phyloP scores from a whole-genome alignment of 1,140 invertebrate species.

The Mylabris phalerata region DNA sequence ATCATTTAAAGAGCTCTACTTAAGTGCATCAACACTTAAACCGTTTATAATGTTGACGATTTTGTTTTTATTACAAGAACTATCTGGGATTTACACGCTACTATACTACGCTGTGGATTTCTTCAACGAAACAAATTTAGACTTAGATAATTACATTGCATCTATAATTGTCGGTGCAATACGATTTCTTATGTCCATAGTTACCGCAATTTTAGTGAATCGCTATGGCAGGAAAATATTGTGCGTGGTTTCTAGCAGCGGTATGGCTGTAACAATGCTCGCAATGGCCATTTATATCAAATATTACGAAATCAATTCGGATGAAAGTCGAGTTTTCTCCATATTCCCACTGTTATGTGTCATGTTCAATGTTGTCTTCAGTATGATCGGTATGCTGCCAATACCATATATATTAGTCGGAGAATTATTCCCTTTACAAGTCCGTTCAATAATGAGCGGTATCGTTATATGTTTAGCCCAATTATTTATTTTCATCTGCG shows the following conservation, averaged over 20 bases:
- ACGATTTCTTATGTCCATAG: conserved; percentile 58
- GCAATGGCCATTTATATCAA: conserved; percentile 49
- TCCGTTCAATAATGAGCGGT: conserved; percentile 60
- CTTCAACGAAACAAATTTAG: conserved; percentile 58
- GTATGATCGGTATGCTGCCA: conserved; percentile 66
- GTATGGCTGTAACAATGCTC: conserved; percentile 56
- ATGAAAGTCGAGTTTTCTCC: conserved; percentile 45
- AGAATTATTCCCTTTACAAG: conserved; percentile 62
- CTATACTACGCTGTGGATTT: conserved; percentile 69
- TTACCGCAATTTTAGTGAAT: conserved; percentile 62
- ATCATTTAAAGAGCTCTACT: conserved; percentile 18
- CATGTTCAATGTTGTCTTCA: conserved; percentile 59
- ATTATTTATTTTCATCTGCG: conserved; percentile 59
- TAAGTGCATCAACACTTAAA: conserved; percentile 47
- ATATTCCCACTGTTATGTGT: conserved; percentile 56
- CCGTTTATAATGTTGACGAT: conserved; percentile 57
- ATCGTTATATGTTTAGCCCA: conserved; percentile 64
- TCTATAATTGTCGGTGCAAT: conserved; percentile 69
- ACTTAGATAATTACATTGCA: conserved; percentile 59
- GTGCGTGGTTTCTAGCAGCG: conserved; percentile 56
- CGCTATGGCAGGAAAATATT: conserved; percentile 59
- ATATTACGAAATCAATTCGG: conserved; percentile 38
- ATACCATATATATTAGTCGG: conserved; percentile 70
- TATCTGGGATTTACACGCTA: conserved; percentile 67
- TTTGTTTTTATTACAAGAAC: conserved; percentile 64